These are phyloP conservation scores for Alouatta palliata DNA, from an alignment of 2,113 vertebrate genomes.

Conservation along the genomic window DNA sequence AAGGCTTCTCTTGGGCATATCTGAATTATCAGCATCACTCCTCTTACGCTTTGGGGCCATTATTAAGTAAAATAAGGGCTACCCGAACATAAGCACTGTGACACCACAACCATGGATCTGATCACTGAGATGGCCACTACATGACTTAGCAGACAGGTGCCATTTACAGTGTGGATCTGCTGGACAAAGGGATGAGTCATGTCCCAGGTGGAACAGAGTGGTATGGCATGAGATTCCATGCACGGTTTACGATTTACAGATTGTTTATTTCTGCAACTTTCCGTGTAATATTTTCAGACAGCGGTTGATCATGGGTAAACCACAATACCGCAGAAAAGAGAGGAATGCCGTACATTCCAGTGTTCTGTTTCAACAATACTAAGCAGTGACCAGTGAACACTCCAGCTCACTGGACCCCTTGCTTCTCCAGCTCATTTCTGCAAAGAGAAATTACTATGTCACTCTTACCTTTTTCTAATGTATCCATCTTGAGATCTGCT, in stretches of 20 bases:
- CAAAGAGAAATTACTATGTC: not conserved
- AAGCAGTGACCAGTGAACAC: not conserved
- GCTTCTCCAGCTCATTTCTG: not conserved
- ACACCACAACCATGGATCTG: not conserved
- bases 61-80: not conserved
- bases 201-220: not conserved
- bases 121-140: not conserved
- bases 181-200: not conserved
- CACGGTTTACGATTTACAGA: not conserved
- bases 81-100: not conserved
- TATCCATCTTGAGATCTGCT: not conserved
- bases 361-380: not conserved
- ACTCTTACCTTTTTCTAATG: not conserved
- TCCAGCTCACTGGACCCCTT: not conserved
- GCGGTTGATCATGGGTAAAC: not conserved
- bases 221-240: not conserved
- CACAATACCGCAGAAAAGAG: not conserved
- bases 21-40: not conserved
- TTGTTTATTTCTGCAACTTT: not conserved
- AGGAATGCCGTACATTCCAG: not conserved
- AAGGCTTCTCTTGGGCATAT: not conserved
- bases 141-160: not conserved
- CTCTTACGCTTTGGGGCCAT: not conserved
- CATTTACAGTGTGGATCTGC: not conserved
- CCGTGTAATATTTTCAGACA: not conserved